Conservation (phyloP, 2,797 vertebrate genomes). For the Falco novaeseelandiae region DNA sequence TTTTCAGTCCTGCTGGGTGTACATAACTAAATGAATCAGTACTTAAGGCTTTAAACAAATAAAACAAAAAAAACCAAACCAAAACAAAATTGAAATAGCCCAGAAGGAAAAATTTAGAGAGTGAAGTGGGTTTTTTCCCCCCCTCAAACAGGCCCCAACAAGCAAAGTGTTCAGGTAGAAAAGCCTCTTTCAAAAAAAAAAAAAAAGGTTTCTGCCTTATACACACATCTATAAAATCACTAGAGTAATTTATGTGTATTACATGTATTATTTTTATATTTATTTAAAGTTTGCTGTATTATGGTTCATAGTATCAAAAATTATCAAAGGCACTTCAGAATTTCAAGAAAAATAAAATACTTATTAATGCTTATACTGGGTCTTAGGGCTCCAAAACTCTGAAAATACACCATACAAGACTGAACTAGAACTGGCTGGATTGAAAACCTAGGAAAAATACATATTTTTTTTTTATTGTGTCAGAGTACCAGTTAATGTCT, state of each 20-base stretch:
- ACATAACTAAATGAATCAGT: accelerated
- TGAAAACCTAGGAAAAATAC: not conserved
- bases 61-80: too few species aligned
- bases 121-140: too few species aligned
- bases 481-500: not conserved
- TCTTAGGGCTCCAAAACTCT: not conserved
- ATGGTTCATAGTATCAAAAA: not conserved
- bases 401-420: accelerated
- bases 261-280: too few species aligned
- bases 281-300: not conserved
- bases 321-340: not conserved
- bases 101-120: not conserved
- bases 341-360: not conserved
- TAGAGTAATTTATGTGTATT: too few species aligned
- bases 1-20: not conserved
- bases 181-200: not conserved
- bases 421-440: not conserved
- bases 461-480: not conserved
- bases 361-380: not conserved
- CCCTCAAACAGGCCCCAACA: not conserved
- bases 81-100: not conserved
- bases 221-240: not conserved
- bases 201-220: not conserved
- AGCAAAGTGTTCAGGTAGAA: not conserved
- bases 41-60: not conserved